Base-by-base conservation (phyloP, 1,140 invertebrate genomes). In the Gryllus bimaculatus region DNA sequence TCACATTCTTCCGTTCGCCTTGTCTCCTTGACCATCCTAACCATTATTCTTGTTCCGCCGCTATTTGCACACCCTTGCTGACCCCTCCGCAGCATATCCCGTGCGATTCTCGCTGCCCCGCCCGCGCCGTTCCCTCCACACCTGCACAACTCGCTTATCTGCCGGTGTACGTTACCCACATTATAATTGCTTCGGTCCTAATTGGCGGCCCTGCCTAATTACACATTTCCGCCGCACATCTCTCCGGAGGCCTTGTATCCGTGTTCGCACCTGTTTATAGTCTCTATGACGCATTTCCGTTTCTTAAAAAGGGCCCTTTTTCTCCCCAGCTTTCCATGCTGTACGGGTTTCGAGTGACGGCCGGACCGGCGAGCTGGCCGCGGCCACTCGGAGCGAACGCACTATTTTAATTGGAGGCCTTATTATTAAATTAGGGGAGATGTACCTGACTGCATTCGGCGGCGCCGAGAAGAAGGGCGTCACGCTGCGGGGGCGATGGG, bases 261-360 rank as follows among this genome's bases (percentile, higher is more conserved):
- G 54, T 66, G 54, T 66, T 66, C 54, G 54, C 54, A 66, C 54
- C 54, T 66, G 54, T 66, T 66, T 66, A 66, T 66, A 66, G 54
- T 66, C 54, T 66, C 54, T 66, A 66, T 66, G 54, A 66, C 54
- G 54, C 54, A 66, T 66, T 66, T 66, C 54, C 54, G 54, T 66
- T 66, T 66, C 54, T 66, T 66, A 66, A 66, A 66, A 66, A 66
- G 54, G 10, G 54, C 10, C 54, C 54, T 18, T 66, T 18, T 18
- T 66, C 54, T 18, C 54, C 54, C 54, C 54, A 1, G 18, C 54
- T 66, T 18, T 66, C 54, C 54, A 66, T 66, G 54, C 10, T 66
- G 54, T 18, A 66, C 54, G 18, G 54, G 0, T 66, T 18, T 66
- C 54, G 10, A 18, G 54, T 66, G 54, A 66, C 54, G 54, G 54